A percentile compares a stretch with the other conserved stretches of the same genome.
These are phyloP conservation scores for Crotalus tigris DNA, from an alignment of 2,113 vertebrate species.

Conservation along the genomic window DNA sequence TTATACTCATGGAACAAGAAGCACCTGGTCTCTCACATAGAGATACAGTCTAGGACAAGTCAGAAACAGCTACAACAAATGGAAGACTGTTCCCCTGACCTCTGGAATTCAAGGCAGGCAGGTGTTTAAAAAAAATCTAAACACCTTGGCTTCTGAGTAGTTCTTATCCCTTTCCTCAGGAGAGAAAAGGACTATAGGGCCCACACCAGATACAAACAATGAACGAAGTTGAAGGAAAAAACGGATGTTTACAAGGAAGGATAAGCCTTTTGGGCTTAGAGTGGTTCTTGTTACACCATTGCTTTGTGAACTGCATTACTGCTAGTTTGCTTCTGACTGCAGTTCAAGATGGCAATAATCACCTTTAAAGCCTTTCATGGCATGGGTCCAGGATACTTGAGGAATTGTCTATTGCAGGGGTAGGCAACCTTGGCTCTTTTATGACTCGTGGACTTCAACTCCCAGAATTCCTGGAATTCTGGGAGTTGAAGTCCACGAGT, in stretches of 20 bases:
- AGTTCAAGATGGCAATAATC: not conserved
- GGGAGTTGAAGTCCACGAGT: too few relatives aligned
- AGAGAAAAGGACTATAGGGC: not conserved
- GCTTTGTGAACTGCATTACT: not conserved
- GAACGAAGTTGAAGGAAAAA: not conserved
- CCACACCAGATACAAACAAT: not conserved
- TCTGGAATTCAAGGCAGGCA: not conserved
- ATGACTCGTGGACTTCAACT: too few relatives aligned
- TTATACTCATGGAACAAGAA: not conserved
- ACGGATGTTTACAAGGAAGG: not conserved
- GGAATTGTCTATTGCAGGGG: not conserved
- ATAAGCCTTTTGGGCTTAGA: not conserved
- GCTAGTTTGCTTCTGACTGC: not conserved
- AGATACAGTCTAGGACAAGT: not conserved
- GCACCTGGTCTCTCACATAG: not conserved
- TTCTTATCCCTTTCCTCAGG: not conserved
- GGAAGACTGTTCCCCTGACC: not conserved
- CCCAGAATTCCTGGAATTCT: too few relatives aligned
- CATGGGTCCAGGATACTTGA: not conserved
- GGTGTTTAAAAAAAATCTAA: not conserved
- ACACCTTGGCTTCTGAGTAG: not conserved
- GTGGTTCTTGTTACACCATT: not conserved
- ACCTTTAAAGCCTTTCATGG: not conserved
- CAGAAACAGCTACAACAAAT: not conserved
- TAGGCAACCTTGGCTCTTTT: too few relatives aligned